Evolutionary conservation across 2,888 invertebrate species (phyloP).

Genomic region (Ormyrus rosae): DNA sequence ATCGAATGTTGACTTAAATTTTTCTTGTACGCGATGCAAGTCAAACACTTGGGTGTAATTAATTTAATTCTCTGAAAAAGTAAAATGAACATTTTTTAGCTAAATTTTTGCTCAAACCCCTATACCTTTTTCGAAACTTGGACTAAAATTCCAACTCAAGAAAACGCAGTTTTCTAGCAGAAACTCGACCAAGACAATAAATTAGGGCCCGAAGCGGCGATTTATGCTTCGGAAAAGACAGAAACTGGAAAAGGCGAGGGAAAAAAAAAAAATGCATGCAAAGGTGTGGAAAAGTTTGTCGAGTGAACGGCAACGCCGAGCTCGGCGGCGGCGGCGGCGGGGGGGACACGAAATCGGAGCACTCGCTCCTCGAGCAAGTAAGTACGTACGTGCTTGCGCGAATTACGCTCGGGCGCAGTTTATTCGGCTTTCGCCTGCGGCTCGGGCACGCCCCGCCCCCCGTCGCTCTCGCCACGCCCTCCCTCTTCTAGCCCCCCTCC

Average conservation of each 20-base stretch:
- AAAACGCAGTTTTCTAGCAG: no score
- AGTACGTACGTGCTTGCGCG: constrained; percentile 7
- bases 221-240: no score
- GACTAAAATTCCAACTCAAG: no score
- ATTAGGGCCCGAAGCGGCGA: no score
- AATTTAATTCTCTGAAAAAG: no score
- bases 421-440: constrained; percentile 7
- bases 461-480: constrained; percentile 50
- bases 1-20: no score
- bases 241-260: not conserved
- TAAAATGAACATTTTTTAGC: no score
- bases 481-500: constrained; percentile 42
- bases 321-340: constrained; percentile 9
- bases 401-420: constrained; percentile 23
- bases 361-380: not conserved
- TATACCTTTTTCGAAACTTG: no score
- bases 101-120: no score
- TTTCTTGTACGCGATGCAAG: no score
- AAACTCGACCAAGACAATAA: no score
- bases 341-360: constrained; percentile 52
- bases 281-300: constrained; percentile 7
- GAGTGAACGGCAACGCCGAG: not conserved
- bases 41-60: no score
- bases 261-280: constrained; percentile 26
- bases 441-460: constrained; percentile 46